Conservation (phyloP, 2,888 invertebrate species). For the Rhagophthalmus giganteus region DNA sequence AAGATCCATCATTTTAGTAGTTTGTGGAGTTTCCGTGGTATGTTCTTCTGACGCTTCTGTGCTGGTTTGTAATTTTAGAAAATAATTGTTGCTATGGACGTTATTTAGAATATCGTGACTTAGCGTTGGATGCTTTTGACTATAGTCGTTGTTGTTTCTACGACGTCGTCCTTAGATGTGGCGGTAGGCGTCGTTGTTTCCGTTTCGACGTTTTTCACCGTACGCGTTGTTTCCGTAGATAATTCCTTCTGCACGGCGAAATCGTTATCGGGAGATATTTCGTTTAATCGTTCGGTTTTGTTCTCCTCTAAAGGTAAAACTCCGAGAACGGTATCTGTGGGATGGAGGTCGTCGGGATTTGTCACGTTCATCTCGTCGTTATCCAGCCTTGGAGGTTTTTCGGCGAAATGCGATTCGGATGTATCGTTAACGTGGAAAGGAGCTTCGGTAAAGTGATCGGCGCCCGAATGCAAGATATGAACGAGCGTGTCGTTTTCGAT, state of each 20-base stretch:
- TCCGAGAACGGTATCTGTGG: constrained; percentile 38
- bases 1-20: not conserved
- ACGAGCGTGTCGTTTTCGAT: constrained; percentile 64
- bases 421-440: not conserved
- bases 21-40: constrained; percentile 7
- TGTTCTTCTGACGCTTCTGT: constrained; percentile 6
- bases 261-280: constrained; percentile 15
- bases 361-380: constrained; percentile 58
- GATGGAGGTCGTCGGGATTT: constrained; percentile 56
- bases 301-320: constrained; percentile 39
- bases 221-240: no score
- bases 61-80: constrained; percentile 28
- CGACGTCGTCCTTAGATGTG: no score
- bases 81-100: constrained; percentile 47
- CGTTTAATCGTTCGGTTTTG: constrained; percentile 17
- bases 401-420: not conserved
- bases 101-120: constrained; percentile 48
- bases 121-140: constrained; percentile 28
- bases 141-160: constrained; percentile 1
- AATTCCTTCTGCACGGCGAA: no score
- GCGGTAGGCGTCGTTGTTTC: no score
- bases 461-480: constrained; percentile 62
- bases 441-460: constrained; percentile 37
- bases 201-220: constrained; percentile 3
- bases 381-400: constrained; percentile 54